These are phyloP conservation scores for Eira barbara DNA, from an alignment of 2,113 vertebrate genomes.

Conservation along the genomic window DNA sequence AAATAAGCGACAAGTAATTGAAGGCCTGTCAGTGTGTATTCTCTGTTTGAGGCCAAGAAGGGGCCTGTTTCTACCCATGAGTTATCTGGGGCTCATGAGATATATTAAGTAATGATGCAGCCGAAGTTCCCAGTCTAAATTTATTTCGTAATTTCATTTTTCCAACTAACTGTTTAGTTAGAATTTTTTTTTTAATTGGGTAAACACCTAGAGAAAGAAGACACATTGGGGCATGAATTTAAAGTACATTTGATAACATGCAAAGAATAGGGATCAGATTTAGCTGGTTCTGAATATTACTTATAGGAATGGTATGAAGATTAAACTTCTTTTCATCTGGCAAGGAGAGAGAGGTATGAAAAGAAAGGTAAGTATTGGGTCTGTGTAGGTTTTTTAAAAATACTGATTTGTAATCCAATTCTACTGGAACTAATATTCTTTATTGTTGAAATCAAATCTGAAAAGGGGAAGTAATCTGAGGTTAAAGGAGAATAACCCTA, in stretches of 20 bases:
- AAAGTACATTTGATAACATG: not conserved
- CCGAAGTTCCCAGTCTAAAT: not conserved
- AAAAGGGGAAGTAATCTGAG: not conserved
- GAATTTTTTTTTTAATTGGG: not conserved
- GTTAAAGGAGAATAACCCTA: not conserved
- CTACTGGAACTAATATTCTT: not conserved
- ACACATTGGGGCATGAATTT: not conserved
- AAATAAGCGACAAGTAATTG: not conserved
- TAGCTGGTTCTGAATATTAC: not conserved
- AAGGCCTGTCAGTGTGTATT: not conserved
- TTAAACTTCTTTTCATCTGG: not conserved
- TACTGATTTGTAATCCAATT: not conserved
- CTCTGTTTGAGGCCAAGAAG: constrained; percentile 13
- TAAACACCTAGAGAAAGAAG: not conserved
- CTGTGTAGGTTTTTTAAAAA: not conserved
- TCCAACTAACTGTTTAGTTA: not conserved
- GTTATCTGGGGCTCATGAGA: not conserved
- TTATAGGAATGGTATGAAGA: not conserved
- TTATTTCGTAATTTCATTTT: constrained; percentile 32
- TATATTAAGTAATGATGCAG: constrained; percentile 8
- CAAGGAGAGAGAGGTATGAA: not conserved
- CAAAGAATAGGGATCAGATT: not conserved
- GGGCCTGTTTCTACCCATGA: not conserved
- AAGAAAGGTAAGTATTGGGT: not conserved
- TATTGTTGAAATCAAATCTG: not conserved